Evolutionary conservation across 2,888 invertebrate genomes (phyloP).

Genomic region (Amphiduros pacificus): DNA sequence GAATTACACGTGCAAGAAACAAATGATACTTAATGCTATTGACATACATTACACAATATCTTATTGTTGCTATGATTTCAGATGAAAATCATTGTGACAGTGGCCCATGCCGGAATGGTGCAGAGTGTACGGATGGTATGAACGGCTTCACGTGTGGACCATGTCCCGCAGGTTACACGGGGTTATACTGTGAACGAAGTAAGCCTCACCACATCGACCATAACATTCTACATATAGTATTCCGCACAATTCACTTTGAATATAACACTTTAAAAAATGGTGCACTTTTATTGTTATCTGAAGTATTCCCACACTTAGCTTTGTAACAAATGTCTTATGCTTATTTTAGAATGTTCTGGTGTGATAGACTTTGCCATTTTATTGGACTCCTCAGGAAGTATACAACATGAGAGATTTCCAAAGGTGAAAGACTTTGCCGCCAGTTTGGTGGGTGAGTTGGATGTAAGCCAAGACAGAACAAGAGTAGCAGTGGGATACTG

Average conservation of each 20-base stretch:
- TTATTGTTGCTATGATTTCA: no score
- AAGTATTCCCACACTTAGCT: no score
- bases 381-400: conserved; percentile 17
- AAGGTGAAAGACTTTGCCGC: conserved; percentile 23
- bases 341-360: conserved; percentile 12
- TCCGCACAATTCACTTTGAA: no score
- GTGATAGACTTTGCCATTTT: conserved; percentile 15
- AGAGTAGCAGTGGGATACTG: conserved; percentile 30
- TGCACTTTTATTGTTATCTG: no score
- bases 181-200: conserved; percentile 28
- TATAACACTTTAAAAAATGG: no score
- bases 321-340: no score
- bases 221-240: no score
- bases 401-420: conserved; percentile 11
- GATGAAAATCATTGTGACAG: conserved; percentile 17
- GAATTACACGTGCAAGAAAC: no score
- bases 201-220: no score
- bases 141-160: conserved; percentile 29
- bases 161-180: conserved; percentile 28
- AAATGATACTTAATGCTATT: no score
- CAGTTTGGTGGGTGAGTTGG: conserved; percentile 22
- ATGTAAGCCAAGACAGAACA: conserved; percentile 19
- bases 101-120: conserved; percentile 28
- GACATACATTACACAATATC: no score
- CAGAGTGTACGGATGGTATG: conserved; percentile 20